A percentile compares a stretch with the other conserved stretches of the same genome.
Evolutionary conservation across 1,140 invertebrate species (phyloP).

Genomic region (Whitmania pigra): DNA sequence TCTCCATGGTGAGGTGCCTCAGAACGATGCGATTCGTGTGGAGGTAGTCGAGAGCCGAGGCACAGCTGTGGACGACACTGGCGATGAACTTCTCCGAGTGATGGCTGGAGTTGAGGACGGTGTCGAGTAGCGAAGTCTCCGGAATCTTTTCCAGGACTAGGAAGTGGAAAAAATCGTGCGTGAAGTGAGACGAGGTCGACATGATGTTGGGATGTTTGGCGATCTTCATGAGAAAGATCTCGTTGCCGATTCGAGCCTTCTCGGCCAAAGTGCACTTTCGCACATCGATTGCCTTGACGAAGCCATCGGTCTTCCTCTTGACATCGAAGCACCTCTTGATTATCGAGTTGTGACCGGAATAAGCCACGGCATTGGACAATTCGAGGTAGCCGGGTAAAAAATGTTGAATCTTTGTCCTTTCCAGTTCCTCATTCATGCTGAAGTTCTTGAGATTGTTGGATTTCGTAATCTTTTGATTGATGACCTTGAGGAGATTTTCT

Average conservation of each 20-base stretch:
- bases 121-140: not conserved
- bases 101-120: not conserved
- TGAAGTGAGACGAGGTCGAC: not conserved
- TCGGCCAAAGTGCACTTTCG: not conserved
- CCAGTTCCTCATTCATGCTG: not conserved
- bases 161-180: not conserved
- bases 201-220: not conserved
- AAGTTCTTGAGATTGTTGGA: not conserved
- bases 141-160: not conserved
- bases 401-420: not conserved
- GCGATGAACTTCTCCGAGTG: conserved; percentile 1
- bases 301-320: not conserved
- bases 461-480: not conserved
- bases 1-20: not conserved
- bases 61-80: not conserved
- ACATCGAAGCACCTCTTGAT: not conserved
- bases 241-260: not conserved
- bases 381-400: not conserved
- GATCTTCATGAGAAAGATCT: not conserved
- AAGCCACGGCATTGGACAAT: not conserved
- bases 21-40: not conserved
- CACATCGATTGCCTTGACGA: conserved; percentile 5
- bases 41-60: not conserved
- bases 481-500: not conserved
- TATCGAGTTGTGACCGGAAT: not conserved